These are phyloP conservation scores for Neolamprologus ventralis DNA, from an alignment of 2,113 vertebrate genomes.

Conservation along the genomic window DNA sequence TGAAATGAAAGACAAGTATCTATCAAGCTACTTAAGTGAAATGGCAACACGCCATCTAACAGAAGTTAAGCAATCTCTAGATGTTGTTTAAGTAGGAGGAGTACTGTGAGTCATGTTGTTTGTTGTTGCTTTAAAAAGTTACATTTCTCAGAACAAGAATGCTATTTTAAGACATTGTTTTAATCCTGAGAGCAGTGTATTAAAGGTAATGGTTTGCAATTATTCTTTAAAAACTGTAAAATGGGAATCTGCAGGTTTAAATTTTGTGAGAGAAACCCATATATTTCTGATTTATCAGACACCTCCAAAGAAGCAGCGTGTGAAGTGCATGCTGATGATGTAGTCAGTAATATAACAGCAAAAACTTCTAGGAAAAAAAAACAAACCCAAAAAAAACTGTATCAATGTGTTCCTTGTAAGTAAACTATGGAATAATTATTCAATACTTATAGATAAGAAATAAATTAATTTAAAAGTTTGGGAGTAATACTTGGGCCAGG, in stretches of 20 bases:
- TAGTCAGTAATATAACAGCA: neutral
- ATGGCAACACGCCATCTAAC: neutral
- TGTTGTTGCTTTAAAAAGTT: neutral
- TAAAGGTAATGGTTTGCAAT: neutral
- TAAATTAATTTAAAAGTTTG: neutral
- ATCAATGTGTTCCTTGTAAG: neutral
- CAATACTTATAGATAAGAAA: neutral
- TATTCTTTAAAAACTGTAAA: neutral
- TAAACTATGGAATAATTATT: neutral
- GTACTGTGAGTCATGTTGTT: neutral
- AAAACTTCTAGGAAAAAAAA: neutral
- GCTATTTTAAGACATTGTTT: neutral
- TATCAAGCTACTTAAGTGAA: neutral
- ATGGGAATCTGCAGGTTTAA: neutral
- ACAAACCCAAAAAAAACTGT: neutral
- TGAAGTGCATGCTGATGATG: neutral
- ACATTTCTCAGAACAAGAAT: neutral
- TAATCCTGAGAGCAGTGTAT: neutral
- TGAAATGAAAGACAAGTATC: neutral
- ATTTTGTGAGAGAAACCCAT: neutral
- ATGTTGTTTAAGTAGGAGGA: neutral
- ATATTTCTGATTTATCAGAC: neutral
- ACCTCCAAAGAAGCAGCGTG: neutral
- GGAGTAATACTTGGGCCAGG: neutral
- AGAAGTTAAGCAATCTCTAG: neutral